Percentiles rank a stretch among this genome's conserved stretches.
These are phyloP conservation scores for Chironomus tepperi DNA, from an alignment of 1,140 invertebrate species.

Conservation along the genomic window DNA sequence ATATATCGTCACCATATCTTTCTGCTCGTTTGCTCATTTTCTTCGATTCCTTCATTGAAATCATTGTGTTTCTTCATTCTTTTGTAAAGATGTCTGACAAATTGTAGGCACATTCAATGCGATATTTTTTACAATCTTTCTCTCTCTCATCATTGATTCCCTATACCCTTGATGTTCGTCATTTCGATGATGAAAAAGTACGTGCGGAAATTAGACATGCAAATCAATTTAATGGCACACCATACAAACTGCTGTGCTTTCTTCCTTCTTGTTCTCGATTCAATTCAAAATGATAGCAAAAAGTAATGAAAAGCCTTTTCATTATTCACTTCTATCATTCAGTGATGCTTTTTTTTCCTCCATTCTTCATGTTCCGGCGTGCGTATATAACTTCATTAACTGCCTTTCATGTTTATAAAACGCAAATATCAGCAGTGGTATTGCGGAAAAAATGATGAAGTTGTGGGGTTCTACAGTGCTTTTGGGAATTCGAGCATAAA, in stretches of 20 bases:
- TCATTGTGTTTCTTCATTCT: too few relatives aligned
- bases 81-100: neutral
- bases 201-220: constrained; percentile 20
- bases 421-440: neutral
- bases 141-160: neutral
- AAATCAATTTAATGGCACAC: constrained; percentile 4
- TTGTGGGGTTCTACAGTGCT: neutral
- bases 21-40: too few relatives aligned
- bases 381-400: constrained; percentile 20
- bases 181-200: constrained; percentile 11
- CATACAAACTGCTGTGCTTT: neutral
- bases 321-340: neutral
- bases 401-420: neutral
- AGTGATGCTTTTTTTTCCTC: neutral
- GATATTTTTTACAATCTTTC: neutral
- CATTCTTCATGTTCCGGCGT: neutral
- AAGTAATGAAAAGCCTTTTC: constrained; percentile 5
- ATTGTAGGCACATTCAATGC: constrained; percentile 6
- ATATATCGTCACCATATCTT: too few relatives aligned
- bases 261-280: neutral
- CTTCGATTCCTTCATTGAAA: too few relatives aligned
- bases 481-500: neutral
- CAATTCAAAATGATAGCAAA: neutral
- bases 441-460: neutral
- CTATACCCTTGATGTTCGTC: neutral